Conservation (phyloP, 1,140 invertebrate species). For the Bicyclus anynana region DNA sequence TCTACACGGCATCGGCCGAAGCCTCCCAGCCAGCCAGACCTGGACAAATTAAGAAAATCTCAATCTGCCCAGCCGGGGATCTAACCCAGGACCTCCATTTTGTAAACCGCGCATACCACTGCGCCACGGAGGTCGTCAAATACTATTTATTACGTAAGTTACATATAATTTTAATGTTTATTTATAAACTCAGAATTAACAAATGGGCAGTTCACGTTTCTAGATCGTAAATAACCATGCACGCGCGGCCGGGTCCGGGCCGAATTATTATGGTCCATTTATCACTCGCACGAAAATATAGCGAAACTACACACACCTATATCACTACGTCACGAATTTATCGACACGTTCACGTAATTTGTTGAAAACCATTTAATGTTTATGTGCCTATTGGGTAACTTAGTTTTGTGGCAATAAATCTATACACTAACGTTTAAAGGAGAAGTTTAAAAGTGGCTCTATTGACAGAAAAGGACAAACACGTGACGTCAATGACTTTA, state of each 20-base stretch:
- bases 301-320: background rate
- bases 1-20: too few species aligned
- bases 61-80: too few species aligned
- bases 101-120: too few species aligned
- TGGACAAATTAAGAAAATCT: too few species aligned
- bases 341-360: conserved; percentile 6
- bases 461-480: too few species aligned
- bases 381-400: background rate
- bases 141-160: too few species aligned
- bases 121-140: too few species aligned
- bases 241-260: conserved; percentile 16
- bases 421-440: background rate
- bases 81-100: too few species aligned
- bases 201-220: conserved; percentile 29
- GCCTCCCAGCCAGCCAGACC: too few species aligned
- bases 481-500: too few species aligned
- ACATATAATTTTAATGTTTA: too few species aligned
- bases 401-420: background rate
- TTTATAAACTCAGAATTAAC: conserved; percentile 13
- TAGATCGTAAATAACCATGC: conserved; percentile 20
- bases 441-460: too few species aligned
- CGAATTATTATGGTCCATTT: conserved; percentile 23
- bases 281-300: conserved; percentile 23
- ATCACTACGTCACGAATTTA: conserved; percentile 14
- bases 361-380: background rate